phyloP scores from a whole-genome alignment of 1,140 invertebrate genomes.

The Bathynomus jamesi region DNA sequence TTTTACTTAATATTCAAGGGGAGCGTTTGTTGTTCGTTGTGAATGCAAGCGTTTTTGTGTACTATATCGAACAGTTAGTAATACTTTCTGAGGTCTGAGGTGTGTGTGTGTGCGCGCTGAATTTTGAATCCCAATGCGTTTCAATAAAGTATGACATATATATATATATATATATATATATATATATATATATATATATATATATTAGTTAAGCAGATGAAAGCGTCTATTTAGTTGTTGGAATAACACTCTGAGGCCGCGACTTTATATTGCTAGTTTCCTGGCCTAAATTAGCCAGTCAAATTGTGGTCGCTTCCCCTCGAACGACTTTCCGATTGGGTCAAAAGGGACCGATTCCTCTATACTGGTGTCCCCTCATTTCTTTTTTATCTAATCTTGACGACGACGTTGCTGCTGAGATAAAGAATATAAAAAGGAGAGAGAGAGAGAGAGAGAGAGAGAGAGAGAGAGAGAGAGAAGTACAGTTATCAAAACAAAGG shows the following conservation, averaged over 20 bases:
- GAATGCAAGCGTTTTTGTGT: neutral
- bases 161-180: constrained; percentile 3
- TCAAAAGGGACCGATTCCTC: neutral
- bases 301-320: neutral
- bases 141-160: neutral
- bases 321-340: neutral
- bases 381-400: neutral
- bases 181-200: constrained; percentile 3
- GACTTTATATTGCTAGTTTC: neutral
- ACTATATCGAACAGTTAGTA: neutral
- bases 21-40: neutral
- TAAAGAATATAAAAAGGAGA: neutral
- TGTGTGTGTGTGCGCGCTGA: neutral
- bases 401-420: neutral
- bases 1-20: neutral
- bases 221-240: neutral
- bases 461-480: neutral
- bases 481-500: neutral
- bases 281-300: neutral
- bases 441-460: neutral
- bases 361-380: neutral
- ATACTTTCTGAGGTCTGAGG: neutral
- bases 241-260: neutral
- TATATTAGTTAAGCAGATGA: neutral
- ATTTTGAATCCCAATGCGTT: neutral